phyloP scores from a whole-genome alignment of 1,140 invertebrate genomes.

The Lepidurus apus region DNA sequence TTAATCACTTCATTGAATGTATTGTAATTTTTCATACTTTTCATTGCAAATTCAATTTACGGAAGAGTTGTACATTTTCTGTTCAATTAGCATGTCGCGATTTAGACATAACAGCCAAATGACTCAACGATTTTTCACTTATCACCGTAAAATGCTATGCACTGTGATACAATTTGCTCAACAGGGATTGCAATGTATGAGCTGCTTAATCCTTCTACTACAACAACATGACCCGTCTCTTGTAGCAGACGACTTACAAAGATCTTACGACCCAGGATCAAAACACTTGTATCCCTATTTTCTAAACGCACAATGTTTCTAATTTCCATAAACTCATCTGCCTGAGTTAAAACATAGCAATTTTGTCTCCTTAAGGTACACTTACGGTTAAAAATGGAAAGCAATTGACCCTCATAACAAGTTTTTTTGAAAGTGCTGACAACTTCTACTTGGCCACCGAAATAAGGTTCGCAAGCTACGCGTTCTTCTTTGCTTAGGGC shows the following conservation, averaged over 20 bases:
- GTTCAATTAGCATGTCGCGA: background rate
- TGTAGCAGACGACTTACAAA: background rate
- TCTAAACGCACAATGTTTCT: background rate
- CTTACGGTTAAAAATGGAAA: background rate
- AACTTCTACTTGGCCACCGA: background rate
- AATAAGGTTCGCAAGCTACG: background rate
- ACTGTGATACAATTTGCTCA: background rate
- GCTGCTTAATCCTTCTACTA: background rate
- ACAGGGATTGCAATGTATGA: background rate
- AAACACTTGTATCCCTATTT: background rate
- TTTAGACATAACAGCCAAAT: background rate
- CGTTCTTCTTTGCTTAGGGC: background rate
- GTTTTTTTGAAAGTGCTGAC: background rate
- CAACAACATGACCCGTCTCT: background rate
- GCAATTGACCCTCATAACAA: background rate
- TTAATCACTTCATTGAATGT: too few relatives aligned
- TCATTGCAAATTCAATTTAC: too few relatives aligned
- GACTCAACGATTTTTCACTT: background rate
- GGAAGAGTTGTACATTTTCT: too few relatives aligned
- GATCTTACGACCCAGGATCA: background rate
- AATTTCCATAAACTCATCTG: background rate
- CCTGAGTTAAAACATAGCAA: background rate
- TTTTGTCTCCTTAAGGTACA: background rate
- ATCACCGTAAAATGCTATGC: background rate
- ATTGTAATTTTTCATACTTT: too few relatives aligned